Base-by-base conservation (phyloP, 2,113 vertebrate genomes). In the Vireo altiloquus region DNA sequence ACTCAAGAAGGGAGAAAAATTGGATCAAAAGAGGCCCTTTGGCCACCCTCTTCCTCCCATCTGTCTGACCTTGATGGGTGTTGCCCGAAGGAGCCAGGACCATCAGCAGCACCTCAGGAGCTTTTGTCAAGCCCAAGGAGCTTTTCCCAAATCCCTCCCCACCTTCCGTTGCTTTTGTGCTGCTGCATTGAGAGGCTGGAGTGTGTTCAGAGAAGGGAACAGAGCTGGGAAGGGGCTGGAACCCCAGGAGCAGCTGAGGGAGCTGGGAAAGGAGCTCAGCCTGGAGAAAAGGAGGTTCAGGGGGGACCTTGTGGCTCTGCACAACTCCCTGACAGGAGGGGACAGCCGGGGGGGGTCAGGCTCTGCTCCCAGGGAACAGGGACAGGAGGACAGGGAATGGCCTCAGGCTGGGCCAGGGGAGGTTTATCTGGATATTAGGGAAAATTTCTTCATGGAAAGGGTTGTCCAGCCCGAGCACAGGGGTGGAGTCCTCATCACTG, bases 1-100 rank as follows among this genome's bases (percentile, higher is more conserved):
- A 15, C 61, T 79, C 59, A 23, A 61, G 5, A 64, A 68, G 10
- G 75, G 66, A 82, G 75, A 63, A 87, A 81, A 78, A 68, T 13
- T 4, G 54, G 33, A 24, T 39, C 18, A 28, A 50, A 76, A 30
- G 39, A 30, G 25, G 39, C 47, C 27, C 27, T 65, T 39, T 2
- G 13, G 49, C 61, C 0, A 0, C 39, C 10, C 21, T 19, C 21
- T 74, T 70, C 50, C 71, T 80, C 25, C n/a, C 49, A 28, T 33
- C 52, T 35, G 44, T 60, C 63, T 0, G 3, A 23, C 18, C 37
- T 42, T 2, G 0, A 37, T 0, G 0, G 53, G 93, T 77, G 66
- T n/a, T 71, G 74, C 33, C 27, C 7, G 0, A 60, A 80, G 59
- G 46, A 72, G 14, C 3, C 2, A 21, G 44, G 57, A 44, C 37